Percentiles rank a stretch among this genome's conserved stretches.
Evolutionary conservation across 1,140 invertebrate species (phyloP).

Genomic region (Bacillus rossius): DNA sequence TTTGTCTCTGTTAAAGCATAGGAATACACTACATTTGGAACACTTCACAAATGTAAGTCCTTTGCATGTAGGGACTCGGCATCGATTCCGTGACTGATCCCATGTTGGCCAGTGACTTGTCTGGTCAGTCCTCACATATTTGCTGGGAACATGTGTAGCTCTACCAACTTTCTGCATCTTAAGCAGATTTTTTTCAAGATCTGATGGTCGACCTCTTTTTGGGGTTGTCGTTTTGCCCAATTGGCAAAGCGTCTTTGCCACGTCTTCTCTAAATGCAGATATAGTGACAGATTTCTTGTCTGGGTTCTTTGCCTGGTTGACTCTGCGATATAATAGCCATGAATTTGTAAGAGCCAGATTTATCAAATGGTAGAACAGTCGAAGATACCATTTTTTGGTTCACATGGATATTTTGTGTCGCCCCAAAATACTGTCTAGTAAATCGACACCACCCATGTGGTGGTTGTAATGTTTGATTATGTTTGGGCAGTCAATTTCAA

Average conservation of each 20-base stretch:
- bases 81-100: slow-evolving; percentile 31
- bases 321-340: slow-evolving; percentile 29
- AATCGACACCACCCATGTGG: slow-evolving; percentile 31
- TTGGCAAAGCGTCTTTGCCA: slow-evolving; percentile 16
- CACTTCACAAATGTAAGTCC: background rate
- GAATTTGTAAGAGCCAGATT: slow-evolving; percentile 29
- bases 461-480: slow-evolving; percentile 28
- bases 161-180: slow-evolving; percentile 8
- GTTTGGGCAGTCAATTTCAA: slow-evolving; percentile 27
- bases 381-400: slow-evolving; percentile 22
- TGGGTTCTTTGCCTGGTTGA: slow-evolving; percentile 19
- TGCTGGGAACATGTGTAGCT: slow-evolving; percentile 27
- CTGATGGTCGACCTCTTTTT: slow-evolving; percentile 10
- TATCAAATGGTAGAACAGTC: slow-evolving; percentile 31
- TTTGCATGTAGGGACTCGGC: slow-evolving; percentile 27
- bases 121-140: slow-evolving; percentile 31
- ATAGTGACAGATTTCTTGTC: slow-evolving; percentile 3
- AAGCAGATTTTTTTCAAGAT: background rate
- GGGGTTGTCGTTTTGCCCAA: slow-evolving; percentile 4
- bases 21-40: background rate
- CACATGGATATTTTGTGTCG: slow-evolving; percentile 27
- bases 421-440: slow-evolving; percentile 31
- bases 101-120: slow-evolving; percentile 35
- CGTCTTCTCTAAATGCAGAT: slow-evolving; percentile 8
- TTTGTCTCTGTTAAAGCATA: background rate